Evolutionary conservation across 2,888 invertebrate genomes (phyloP), one percentile per base, ranked within the genome.

Genomic region (Volucella inflata): DNA sequence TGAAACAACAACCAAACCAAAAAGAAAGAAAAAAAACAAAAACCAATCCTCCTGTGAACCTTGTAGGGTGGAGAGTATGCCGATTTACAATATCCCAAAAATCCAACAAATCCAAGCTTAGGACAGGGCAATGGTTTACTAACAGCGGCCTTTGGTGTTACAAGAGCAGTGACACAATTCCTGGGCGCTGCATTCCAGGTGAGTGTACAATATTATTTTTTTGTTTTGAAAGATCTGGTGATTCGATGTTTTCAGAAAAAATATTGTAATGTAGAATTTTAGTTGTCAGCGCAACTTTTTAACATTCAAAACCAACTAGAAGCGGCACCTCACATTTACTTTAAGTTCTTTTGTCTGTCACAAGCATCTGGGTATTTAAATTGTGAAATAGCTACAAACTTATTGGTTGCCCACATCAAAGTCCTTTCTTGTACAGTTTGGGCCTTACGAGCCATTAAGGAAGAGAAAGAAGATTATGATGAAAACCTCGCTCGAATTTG

Each of bases 161-260:
- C 96, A 38, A 94, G 95, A 91, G 95, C 95, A 1, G 95, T 96
- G 90, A 95, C 96, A 81, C 95, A 95, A 91, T 96, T 96, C 92
- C 93, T 96, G 89, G 96, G 96, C 88, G 94, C 95, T 89, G 96
- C 96, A 72, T 94, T 96, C 89, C 95, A 96, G 94, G 96, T 96
- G 85, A 88, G 87, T 87, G 46, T 30, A 48, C 9, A 40, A 78
- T 59, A 40, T 46, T 68, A 68, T n/a, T 46, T 42, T 30, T 46
- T 44, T 16, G 46, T n/a, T 14, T 8, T 14, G 44, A 30, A 46
- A 71, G 59, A 62, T 67, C 68, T 16, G 74, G 53, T 42, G 55
- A 51, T 38, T 21, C 8, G 3, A 21, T 21, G 21, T 21, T 21
- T 21, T 21, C 21, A 21, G 2, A 21, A 21, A 4, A 21, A 21